These are phyloP conservation scores for Heliothis subflexa DNA, from an alignment of 1,140 invertebrate genomes.

Conservation along the genomic window DNA sequence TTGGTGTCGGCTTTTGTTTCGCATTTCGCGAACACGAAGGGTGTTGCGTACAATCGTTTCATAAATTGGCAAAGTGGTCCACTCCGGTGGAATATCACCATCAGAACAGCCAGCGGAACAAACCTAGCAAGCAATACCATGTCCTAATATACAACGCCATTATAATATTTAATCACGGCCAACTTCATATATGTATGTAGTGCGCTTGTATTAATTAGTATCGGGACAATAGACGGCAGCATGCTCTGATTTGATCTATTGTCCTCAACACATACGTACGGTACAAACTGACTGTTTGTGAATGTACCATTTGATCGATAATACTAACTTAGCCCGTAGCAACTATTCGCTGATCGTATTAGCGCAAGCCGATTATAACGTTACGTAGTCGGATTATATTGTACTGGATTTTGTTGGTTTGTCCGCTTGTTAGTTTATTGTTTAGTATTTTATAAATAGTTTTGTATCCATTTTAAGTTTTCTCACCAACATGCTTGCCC, in stretches of 20 bases:
- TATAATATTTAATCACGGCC: background rate
- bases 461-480: background rate
- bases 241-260: constrained; percentile 31
- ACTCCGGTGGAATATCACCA: no score
- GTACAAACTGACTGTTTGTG: constrained; percentile 1
- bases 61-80: no score
- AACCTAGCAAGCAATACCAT: background rate
- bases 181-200: background rate
- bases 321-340: constrained; percentile 25
- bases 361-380: constrained; percentile 32
- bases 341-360: constrained; percentile 31
- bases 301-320: constrained; percentile 25
- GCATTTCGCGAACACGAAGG: no score
- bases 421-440: background rate
- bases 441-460: background rate
- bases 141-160: background rate
- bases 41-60: no score
- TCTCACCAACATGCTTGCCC: no score
- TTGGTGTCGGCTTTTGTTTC: no score
- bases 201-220: constrained; percentile 23
- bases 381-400: constrained; percentile 6
- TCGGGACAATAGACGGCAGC: background rate
- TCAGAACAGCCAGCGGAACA: no score
- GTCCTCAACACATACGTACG: constrained; percentile 6
- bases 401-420: background rate